Percentiles rank a stretch among this genome's conserved stretches.
Evolutionary conservation across 2,797 vertebrate genomes (phyloP).

Genomic region (Pempheris klunzingeri): DNA sequence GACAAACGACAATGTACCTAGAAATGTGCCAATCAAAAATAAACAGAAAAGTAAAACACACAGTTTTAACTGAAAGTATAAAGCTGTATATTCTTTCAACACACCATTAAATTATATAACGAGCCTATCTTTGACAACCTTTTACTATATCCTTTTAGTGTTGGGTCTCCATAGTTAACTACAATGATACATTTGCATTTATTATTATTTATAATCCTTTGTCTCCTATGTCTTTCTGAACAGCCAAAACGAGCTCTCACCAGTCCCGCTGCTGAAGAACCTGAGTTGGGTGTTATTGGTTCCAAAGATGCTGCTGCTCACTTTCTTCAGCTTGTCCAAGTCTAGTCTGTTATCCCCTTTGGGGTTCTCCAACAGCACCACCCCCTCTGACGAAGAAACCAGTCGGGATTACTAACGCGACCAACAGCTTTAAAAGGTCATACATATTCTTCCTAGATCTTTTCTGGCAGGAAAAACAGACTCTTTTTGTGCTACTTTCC

Average conservation of each 20-base stretch:
- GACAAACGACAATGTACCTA: not conserved
- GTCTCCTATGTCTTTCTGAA: conserved; percentile 11
- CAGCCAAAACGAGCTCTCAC: conserved; percentile 77
- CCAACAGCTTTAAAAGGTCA: not conserved
- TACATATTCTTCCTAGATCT: not conserved
- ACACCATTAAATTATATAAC: not conserved
- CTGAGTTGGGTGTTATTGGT: conserved; percentile 82
- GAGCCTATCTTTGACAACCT: not conserved
- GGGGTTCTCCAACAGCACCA: conserved; percentile 95
- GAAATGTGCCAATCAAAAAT: not conserved
- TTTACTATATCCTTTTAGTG: not conserved
- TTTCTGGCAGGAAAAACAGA: not conserved
- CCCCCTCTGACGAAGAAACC: conserved; percentile 87
- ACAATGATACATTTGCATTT: not conserved
- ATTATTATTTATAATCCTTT: too few species aligned
- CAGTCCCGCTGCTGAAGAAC: conserved; percentile 87
- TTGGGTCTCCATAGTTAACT: not conserved
- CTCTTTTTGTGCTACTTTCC: not conserved
- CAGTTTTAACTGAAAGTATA: not conserved
- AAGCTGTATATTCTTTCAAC: not conserved
- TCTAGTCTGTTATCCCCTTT: conserved; percentile 91
- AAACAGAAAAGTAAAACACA: not conserved
- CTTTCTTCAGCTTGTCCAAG: conserved; percentile 85
- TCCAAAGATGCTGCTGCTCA: conserved; percentile 90
- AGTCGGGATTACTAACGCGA: conserved; percentile 12